Evolutionary conservation across 2,113 vertebrate species (phyloP), one percentile per base, ranked within the genome.

Genomic region (Centrocercus urophasianus): DNA sequence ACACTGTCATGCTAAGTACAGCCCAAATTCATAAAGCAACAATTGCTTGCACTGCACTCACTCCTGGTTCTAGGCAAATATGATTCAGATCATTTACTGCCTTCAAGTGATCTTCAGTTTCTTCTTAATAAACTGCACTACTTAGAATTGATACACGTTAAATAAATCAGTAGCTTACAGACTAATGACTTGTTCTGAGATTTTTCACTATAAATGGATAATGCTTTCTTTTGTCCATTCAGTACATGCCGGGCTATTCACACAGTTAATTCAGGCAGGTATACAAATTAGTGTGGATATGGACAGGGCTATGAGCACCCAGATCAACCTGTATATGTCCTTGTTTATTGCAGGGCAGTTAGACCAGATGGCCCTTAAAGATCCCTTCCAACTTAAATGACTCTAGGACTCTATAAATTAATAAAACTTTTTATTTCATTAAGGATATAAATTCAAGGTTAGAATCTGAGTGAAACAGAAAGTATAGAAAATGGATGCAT

Each of bases 401-500:
- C 2, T 57, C 28, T 32, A 57, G 18, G 28, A 57, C 11, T 57
- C 54, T 19, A 32, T 32, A 57, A 32, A 57, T 54, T 28, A 28
- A 43, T 1, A 32, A 21, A 0, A 6, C 9, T 60, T 71, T 64
- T 73, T 27, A 38, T 36, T 66, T 57, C 16, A 19, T 32, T 40
- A 16, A 7, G 15, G 14, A 17, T 59, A 71, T 25, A 56, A 50
- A 82, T 27, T 40, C 0, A 1, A 50, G 42, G n/a, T 28, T 27
- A 12, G 45, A 83, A 79, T 21, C 27, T 11, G 32, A 38, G 18
- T 1, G 1, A 70, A 77, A 40, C 27, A 20, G 19, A 13, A 45
- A 76, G 27, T 2, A 19, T 1, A 42, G 19, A 40, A 63, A 81
- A 72, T 5, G 28, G 59, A 86, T 0, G 0, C 6, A 30, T 12